Conservation (phyloP, 2,888 invertebrate genomes). For the Zygogramma bicolorata region DNA sequence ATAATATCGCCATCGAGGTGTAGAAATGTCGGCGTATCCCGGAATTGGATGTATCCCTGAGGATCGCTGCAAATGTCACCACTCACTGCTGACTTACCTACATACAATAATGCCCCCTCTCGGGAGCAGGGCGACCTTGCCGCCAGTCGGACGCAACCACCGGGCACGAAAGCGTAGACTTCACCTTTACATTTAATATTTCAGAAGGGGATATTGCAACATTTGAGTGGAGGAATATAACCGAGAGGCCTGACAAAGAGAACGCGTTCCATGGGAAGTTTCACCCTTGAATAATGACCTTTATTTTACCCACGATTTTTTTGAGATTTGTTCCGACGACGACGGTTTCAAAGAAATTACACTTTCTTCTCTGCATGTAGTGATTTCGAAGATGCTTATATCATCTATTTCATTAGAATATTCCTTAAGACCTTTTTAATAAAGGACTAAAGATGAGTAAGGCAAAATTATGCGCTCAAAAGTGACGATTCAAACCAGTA, state of each 20-base stretch:
- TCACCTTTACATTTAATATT: constrained; percentile 5
- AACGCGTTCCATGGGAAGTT: neutral
- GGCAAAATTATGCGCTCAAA: no score
- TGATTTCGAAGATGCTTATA: no score
- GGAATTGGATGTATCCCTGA: constrained; percentile 65
- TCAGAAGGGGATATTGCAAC: neutral
- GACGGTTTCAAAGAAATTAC: neutral
- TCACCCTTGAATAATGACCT: neutral
- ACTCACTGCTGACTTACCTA: constrained; percentile 64
- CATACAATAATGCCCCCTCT: constrained; percentile 65
- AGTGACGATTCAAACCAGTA: no score
- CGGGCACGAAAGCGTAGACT: neutral
- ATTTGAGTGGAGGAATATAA: neutral
- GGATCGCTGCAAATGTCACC: constrained; percentile 66
- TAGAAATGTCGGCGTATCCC: constrained; percentile 64
- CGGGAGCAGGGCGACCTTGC: constrained; percentile 50
- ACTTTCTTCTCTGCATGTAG: no score
- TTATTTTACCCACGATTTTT: neutral
- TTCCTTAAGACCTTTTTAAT: no score
- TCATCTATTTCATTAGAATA: no score
- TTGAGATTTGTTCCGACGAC: neutral
- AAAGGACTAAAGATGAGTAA: no score
- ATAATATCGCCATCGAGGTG: constrained; percentile 61
- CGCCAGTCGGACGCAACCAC: constrained; percentile 14
- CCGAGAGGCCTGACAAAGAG: neutral